phyloP scores from a whole-genome alignment of 2,888 invertebrate genomes.

The Apoderus coryli region DNA sequence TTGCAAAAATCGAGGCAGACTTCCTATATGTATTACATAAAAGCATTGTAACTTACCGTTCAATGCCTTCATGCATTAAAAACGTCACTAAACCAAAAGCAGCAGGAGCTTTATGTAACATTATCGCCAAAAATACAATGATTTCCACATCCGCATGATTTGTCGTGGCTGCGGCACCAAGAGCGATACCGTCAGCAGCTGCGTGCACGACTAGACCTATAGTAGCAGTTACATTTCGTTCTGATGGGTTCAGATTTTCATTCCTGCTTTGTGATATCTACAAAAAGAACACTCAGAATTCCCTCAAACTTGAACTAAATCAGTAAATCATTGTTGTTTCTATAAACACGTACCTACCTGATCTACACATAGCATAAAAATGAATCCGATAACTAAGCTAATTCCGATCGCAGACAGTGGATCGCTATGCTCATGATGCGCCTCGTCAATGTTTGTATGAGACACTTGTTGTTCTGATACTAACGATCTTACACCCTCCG shows the following conservation, averaged over 20 bases:
- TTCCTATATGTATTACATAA: constrained; percentile 3
- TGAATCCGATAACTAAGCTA: constrained; percentile 86
- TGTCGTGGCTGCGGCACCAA: constrained; percentile 96
- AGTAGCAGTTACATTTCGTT: constrained; percentile 82
- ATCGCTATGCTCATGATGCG: constrained; percentile 37
- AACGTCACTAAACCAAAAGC: constrained; percentile 98
- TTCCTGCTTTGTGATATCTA: constrained; percentile 38
- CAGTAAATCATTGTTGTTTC: background rate
- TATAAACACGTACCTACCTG: constrained; percentile 45
- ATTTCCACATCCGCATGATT: constrained; percentile 93
- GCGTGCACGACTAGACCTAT: constrained; percentile 96
- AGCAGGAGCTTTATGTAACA: constrained; percentile 98
- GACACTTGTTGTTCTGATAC: constrained; percentile 24
- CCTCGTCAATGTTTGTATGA: constrained; percentile 25
- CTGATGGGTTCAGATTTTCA: constrained; percentile 44
- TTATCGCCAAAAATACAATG: constrained; percentile 96
- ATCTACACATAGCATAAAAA: constrained; percentile 95
- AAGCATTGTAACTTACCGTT: constrained; percentile 47
- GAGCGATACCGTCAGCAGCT: constrained; percentile 93
- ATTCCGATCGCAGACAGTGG: constrained; percentile 78
- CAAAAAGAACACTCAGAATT: constrained; percentile 10
- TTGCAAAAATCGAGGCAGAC: background rate
- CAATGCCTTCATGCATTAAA: constrained; percentile 86
- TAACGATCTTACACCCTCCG: constrained; percentile 88
- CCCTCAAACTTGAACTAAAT: constrained; percentile 3